phyloP scores from a whole-genome alignment of 2,113 vertebrate genomes.

The Anguilla japonica region DNA sequence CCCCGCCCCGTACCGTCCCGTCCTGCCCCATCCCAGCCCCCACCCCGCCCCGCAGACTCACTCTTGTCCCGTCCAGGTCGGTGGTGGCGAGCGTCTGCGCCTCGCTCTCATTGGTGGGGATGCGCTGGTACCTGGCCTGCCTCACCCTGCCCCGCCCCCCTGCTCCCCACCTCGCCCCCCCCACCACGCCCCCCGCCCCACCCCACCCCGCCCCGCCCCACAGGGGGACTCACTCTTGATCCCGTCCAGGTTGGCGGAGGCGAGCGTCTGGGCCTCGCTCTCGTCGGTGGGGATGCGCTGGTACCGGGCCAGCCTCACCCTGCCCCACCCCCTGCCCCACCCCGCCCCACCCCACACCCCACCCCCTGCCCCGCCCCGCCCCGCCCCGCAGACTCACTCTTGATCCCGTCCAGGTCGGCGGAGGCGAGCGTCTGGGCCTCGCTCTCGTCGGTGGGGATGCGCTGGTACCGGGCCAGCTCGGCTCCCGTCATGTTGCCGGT shows the following conservation, averaged over 20 bases:
- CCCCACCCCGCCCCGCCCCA: too few species aligned
- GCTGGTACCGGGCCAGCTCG: slow-evolving; percentile 81
- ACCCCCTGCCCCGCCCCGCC: too few species aligned
- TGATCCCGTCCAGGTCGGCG: slow-evolving; percentile 90
- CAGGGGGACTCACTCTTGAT: too few species aligned
- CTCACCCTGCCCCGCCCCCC: slow-evolving; percentile 37
- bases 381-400: slow-evolving; percentile 76
- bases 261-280: slow-evolving; percentile 19
- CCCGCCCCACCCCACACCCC: too few species aligned
- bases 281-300: slow-evolving; percentile 9
- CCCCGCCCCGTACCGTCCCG: too few species aligned
- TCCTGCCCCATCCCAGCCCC: too few species aligned
- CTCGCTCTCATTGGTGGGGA: slow-evolving; percentile 89
- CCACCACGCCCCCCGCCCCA: slow-evolving; percentile 63
- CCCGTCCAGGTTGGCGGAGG: too few species aligned
- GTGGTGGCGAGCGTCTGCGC: slow-evolving; percentile 84
- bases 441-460: slow-evolving; percentile 85
- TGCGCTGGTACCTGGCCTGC: slow-evolving; percentile 80
- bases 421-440: slow-evolving; percentile 88
- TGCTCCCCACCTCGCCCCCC: too few species aligned
- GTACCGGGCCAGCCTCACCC: not conserved
- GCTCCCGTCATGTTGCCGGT: slow-evolving; percentile 91
- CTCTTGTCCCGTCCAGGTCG: slow-evolving; percentile 94
- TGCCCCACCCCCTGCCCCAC: too few species aligned
- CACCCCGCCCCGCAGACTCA: slow-evolving; percentile 62